These are phyloP conservation scores for Coccyzus lansbergi DNA, from an alignment of 2,797 vertebrate genomes.

Conservation along the genomic window DNA sequence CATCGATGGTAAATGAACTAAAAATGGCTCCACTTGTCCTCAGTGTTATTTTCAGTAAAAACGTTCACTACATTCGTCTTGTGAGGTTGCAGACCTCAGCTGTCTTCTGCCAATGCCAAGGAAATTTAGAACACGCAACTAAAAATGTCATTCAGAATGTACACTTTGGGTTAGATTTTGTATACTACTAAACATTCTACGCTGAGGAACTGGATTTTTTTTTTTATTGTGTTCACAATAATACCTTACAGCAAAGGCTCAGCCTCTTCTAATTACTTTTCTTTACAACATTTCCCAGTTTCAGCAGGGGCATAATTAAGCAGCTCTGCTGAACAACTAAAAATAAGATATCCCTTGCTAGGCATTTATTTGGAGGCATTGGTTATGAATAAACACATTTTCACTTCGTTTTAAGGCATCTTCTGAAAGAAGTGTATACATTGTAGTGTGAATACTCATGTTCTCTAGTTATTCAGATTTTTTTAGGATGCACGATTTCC, in stretches of 20 bases:
- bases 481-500: constrained; percentile 4
- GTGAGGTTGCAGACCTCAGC: constrained; percentile 8
- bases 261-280: neutral
- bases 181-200: neutral
- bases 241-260: neutral
- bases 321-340: neutral
- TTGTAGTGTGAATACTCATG: neutral
- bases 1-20: constrained; percentile 2
- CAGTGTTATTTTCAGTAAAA: constrained; percentile 43
- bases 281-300: neutral
- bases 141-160: neutral
- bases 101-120: neutral
- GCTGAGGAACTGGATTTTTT: neutral
- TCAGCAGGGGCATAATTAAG: constrained; percentile 7
- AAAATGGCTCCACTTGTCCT: constrained; percentile 45
- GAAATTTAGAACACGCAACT: neutral
- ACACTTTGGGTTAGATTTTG: neutral
- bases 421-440: neutral
- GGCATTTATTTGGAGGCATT: neutral
- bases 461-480: neutral
- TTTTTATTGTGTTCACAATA: neutral
- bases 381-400: neutral
- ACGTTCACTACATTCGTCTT: neutral
- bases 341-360: constrained; percentile 34
- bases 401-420: neutral